These are phyloP conservation scores for Acleris cristana DNA, from an alignment of 2,888 invertebrate species.

Conservation along the genomic window DNA sequence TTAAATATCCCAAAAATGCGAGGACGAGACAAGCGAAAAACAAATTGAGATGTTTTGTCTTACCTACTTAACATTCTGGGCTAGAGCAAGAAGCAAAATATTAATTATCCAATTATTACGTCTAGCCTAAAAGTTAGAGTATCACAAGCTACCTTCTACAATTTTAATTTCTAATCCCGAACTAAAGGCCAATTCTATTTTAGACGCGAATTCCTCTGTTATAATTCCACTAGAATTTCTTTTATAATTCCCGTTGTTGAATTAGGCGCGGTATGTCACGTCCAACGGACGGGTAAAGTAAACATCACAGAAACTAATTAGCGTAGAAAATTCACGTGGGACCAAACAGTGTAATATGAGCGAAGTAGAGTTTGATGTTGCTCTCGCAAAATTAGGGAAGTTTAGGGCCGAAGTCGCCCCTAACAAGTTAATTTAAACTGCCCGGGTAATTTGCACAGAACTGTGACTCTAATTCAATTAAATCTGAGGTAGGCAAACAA, in stretches of 20 bases:
- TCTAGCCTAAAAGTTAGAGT: too few relatives aligned
- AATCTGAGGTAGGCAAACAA: constrained; percentile 74
- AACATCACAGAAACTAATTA: constrained; percentile 80
- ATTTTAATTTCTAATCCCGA: too few relatives aligned
- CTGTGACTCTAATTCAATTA: constrained; percentile 81
- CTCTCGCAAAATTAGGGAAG: constrained; percentile 81
- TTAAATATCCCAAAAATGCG: too few relatives aligned
- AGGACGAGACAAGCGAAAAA: too few relatives aligned
- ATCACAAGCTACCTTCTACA: too few relatives aligned
- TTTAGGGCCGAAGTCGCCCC: constrained; percentile 77
- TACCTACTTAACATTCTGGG: too few relatives aligned
- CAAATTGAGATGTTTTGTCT: too few relatives aligned
- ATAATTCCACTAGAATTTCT: constrained; percentile 11
- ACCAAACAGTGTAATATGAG: constrained; percentile 77
- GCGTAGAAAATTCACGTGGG: constrained; percentile 81
- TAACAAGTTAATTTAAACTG: constrained; percentile 82
- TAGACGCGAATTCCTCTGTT: neutral
- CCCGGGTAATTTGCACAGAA: constrained; percentile 76
- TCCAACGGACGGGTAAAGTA: constrained; percentile 56
- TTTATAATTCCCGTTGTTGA: constrained; percentile 28
- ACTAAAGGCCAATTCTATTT: too few relatives aligned
- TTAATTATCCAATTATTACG: too few relatives aligned
- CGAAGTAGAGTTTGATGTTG: constrained; percentile 81
- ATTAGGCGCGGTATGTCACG: constrained; percentile 33
- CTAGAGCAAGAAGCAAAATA: too few relatives aligned